Conservation (phyloP, 2,888 invertebrate species). For the Automeris io region DNA sequence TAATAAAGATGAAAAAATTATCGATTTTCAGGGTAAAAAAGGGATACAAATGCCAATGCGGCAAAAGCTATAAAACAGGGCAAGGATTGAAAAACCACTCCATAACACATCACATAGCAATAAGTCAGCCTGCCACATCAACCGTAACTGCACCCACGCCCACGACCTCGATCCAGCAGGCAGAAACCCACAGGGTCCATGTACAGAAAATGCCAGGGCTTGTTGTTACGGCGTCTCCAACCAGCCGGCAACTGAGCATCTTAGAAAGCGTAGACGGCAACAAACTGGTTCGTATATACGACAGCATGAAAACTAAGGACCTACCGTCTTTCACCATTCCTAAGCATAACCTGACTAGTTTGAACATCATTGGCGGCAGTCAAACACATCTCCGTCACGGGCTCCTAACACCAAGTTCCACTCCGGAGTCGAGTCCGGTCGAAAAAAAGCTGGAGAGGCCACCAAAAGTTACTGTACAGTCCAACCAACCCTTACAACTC, state of each 20-base stretch:
- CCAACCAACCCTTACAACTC: constrained; percentile 24
- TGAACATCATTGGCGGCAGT: constrained; percentile 41
- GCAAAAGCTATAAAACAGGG: constrained; percentile 89
- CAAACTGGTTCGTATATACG: constrained; percentile 64
- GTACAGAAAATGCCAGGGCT: constrained; percentile 45
- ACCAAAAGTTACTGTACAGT: constrained; percentile 52
- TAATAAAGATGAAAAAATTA: background rate
- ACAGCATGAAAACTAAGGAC: constrained; percentile 55
- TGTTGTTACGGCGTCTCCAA: constrained; percentile 62
- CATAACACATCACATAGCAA: constrained; percentile 43
- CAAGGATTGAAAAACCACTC: constrained; percentile 87
- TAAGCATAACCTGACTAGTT: constrained; percentile 48
- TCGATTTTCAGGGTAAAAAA: constrained; percentile 81
- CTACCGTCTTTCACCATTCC: constrained; percentile 57
- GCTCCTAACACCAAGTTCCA: constrained; percentile 69
- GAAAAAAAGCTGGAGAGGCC: constrained; percentile 50
- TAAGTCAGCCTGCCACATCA: constrained; percentile 22
- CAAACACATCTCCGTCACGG: constrained; percentile 36
- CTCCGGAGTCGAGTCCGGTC: constrained; percentile 52
- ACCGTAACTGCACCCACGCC: constrained; percentile 12
- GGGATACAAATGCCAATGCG: constrained; percentile 89
- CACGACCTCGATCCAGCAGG: constrained; percentile 11
- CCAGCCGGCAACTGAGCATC: constrained; percentile 33
- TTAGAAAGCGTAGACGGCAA: constrained; percentile 45
- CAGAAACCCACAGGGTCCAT: constrained; percentile 17